Conservation (phyloP, 2,113 vertebrate species). For the Notothenia rossii region DNA sequence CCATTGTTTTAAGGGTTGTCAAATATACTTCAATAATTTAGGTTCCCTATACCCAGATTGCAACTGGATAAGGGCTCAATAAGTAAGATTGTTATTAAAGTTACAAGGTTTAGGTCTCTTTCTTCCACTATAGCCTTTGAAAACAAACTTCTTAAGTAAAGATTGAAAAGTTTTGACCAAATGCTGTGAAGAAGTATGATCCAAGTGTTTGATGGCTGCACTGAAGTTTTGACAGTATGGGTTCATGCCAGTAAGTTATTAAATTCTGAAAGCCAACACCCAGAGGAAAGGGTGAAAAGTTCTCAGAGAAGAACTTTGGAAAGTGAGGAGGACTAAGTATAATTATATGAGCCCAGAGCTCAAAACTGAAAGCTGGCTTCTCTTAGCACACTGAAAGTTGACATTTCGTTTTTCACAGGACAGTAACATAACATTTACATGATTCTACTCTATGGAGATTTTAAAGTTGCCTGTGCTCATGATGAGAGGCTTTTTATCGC, state of each 20-base stretch:
- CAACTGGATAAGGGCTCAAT: neutral
- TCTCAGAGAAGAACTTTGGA: neutral
- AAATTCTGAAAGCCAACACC: conserved; percentile 38
- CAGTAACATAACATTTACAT: too few species aligned
- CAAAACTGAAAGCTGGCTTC: neutral
- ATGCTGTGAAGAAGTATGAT: conserved; percentile 8
- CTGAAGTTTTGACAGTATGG: conserved; percentile 35
- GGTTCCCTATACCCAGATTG: neutral
- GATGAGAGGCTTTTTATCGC: too few species aligned
- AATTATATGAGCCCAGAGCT: neutral
- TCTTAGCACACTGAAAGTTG: neutral
- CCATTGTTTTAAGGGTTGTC: conserved; percentile 1
- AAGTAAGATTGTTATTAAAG: neutral
- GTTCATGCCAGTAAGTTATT: conserved; percentile 37
- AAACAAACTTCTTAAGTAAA: neutral
- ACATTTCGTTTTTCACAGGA: too few species aligned
- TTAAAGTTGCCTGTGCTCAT: too few species aligned
- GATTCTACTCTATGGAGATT: too few species aligned
- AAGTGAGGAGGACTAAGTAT: neutral
- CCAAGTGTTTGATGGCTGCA: conserved; percentile 5
- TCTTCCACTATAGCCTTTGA: neutral
- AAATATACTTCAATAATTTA: conserved; percentile 7
- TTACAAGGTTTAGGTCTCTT: neutral
- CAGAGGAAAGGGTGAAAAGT: conserved; percentile 43
- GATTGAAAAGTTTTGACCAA: conserved; percentile 22